phyloP scores from a whole-genome alignment of 2,888 invertebrate genomes.

The Matsumyia berberina region DNA sequence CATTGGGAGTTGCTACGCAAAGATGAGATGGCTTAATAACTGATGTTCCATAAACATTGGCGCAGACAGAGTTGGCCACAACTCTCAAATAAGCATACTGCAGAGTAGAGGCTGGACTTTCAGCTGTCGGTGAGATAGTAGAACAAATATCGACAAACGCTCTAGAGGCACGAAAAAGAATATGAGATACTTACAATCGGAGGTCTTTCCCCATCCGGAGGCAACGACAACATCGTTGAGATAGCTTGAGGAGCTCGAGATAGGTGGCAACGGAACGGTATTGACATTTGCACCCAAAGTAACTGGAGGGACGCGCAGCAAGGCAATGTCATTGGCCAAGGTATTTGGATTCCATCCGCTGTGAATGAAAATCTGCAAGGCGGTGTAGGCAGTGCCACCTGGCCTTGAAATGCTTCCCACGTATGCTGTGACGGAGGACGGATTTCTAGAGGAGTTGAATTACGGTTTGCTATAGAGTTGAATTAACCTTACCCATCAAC shows the following conservation, averaged over 20 bases:
- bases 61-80: conserved; percentile 78
- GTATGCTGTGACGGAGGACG: conserved; percentile 76
- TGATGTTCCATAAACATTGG: conserved; percentile 66
- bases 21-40: conserved; percentile 75
- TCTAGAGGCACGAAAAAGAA: too few relatives aligned
- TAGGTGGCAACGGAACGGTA: conserved; percentile 77
- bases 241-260: conserved; percentile 75
- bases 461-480: not conserved
- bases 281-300: not conserved
- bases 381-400: conserved; percentile 69
- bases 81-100: conserved; percentile 78
- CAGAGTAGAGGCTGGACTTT: conserved; percentile 73
- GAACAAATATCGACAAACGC: too few relatives aligned
- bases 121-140: too few relatives aligned
- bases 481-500: conserved; percentile 56
- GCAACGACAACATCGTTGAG: conserved; percentile 77
- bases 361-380: conserved; percentile 66
- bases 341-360: conserved; percentile 72
- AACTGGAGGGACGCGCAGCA: conserved; percentile 31
- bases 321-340: conserved; percentile 79
- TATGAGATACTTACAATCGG: conserved; percentile 77
- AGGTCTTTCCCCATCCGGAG: conserved; percentile 81
- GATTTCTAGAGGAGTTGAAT: not conserved
- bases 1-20: conserved; percentile 77
- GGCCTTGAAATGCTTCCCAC: conserved; percentile 77